phyloP scores from a whole-genome alignment of 2,113 vertebrate species.

The Peromyscus polionotus region DNA sequence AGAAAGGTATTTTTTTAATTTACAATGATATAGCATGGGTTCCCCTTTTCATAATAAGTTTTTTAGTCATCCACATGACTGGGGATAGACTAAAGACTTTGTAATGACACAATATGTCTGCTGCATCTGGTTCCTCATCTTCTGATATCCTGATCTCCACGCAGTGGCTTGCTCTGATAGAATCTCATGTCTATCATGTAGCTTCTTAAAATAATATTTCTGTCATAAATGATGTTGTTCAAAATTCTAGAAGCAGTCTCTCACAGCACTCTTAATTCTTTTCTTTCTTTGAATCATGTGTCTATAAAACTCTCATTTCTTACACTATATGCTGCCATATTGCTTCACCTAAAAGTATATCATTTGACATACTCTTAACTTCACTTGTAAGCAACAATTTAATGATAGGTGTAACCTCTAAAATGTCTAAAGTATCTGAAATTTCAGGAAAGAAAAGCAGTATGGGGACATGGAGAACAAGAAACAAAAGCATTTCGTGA shows the following conservation, averaged over 20 bases:
- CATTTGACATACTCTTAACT: background rate
- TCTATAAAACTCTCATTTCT: background rate
- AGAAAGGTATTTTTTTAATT: background rate
- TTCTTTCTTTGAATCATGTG: background rate
- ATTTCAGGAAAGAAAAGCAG: background rate
- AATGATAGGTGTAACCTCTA: background rate
- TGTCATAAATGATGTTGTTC: background rate
- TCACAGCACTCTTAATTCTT: background rate
- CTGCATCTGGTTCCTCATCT: background rate
- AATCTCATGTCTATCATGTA: background rate
- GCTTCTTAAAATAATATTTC: too few species aligned
- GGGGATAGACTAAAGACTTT: background rate
- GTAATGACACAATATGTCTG: fast-evolving
- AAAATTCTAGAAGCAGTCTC: background rate
- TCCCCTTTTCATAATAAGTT: background rate
- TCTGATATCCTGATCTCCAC: background rate
- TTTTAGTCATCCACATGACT: too few species aligned
- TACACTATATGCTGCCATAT: background rate
- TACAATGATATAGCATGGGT: background rate
- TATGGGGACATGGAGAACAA: background rate
- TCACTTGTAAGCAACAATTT: background rate
- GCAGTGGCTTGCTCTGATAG: background rate
- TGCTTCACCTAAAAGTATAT: background rate
- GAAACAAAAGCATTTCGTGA: background rate
- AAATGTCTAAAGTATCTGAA: background rate